Evolutionary conservation across 2,113 vertebrate species (phyloP).

Genomic region (Perognathus longimembris): DNA sequence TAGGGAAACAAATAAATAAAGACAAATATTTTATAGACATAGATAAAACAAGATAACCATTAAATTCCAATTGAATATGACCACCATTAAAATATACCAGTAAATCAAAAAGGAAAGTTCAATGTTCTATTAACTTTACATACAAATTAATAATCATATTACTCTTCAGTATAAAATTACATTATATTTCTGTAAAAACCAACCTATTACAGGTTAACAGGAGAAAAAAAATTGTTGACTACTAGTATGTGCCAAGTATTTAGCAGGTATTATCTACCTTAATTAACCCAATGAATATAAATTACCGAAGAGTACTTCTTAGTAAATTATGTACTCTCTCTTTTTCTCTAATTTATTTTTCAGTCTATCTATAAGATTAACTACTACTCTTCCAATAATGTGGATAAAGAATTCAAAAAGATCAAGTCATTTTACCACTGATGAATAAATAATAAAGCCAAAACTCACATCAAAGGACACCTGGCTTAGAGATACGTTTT

Average conservation of each 20-base stretch:
- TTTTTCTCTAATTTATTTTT: neutral
- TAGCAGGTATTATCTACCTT: neutral
- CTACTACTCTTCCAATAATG: neutral
- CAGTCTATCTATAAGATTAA: neutral
- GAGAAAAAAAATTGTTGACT: neutral
- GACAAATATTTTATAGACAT: neutral
- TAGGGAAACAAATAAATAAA: neutral
- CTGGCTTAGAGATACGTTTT: neutral
- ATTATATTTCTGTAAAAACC: neutral
- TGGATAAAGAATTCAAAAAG: neutral
- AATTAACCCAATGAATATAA: neutral
- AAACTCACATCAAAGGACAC: neutral
- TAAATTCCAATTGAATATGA: neutral
- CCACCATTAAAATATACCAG: neutral
- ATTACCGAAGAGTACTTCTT: neutral
- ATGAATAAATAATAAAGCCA: neutral
- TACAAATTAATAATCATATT: neutral
- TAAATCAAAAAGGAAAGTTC: neutral
- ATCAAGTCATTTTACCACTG: neutral
- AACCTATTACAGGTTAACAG: neutral
- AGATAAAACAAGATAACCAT: neutral
- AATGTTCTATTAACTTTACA: neutral
- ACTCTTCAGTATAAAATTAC: neutral
- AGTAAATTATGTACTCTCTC: neutral
- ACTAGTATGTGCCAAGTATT: neutral